Percentiles rank a stretch among this genome's conserved stretches.
Evolutionary conservation across 2,888 invertebrate species (phyloP).

Genomic region (Meandrusa payeni): DNA sequence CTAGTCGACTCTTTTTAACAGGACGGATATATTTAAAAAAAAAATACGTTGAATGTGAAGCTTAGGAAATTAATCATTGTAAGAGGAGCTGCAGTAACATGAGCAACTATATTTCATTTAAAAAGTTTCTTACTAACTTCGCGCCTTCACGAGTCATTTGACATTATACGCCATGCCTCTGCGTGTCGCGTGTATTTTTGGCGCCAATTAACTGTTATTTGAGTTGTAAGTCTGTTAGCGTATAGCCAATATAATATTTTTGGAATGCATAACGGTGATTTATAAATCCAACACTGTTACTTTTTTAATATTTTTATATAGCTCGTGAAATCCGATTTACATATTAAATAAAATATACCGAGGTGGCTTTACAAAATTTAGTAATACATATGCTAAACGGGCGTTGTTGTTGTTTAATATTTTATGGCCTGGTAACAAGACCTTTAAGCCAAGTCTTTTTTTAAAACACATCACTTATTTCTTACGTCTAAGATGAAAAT

Average conservation of each 20-base stretch:
- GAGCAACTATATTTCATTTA: slow-evolving; percentile 42
- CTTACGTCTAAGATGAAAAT: no score
- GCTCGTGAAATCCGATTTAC: no score
- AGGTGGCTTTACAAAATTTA: no score
- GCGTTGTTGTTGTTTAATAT: no score
- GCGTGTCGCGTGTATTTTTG: slow-evolving; percentile 47
- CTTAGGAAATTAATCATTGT: slow-evolving; percentile 45
- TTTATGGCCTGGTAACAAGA: no score
- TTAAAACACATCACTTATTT: no score
- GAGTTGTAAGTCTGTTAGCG: slow-evolving; percentile 13
- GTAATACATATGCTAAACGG: no score
- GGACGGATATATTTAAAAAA: slow-evolving; percentile 4
- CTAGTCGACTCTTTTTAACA: neutral
- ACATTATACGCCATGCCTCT: slow-evolving; percentile 48
- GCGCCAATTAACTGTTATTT: slow-evolving; percentile 50
- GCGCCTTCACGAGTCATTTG: slow-evolving; percentile 67
- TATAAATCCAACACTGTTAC: no score
- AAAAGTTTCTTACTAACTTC: slow-evolving; percentile 43
- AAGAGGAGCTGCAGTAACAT: slow-evolving; percentile 41
- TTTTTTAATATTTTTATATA: no score
- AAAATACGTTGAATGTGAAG: slow-evolving; percentile 12
- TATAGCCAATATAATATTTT: neutral
- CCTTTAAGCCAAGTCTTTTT: no score
- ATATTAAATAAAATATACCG: no score
- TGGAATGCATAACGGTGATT: neutral